Conservation (phyloP, 2,113 vertebrate species). For the Aleadryas rufinucha region DNA sequence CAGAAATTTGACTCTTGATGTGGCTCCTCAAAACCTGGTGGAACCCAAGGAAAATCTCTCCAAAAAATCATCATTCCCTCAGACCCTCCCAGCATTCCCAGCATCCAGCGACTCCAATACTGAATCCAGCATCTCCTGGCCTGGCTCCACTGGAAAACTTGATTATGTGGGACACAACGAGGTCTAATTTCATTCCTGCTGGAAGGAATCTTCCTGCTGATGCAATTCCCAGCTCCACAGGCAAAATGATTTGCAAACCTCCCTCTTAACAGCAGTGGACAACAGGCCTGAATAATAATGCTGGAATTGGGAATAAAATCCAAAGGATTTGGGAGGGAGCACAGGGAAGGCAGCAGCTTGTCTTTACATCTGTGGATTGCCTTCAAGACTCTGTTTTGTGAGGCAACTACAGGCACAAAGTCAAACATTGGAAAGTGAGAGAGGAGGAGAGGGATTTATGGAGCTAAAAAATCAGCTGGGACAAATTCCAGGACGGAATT, state of each 20-base stretch:
- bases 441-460: neutral
- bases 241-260: neutral
- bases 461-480: neutral
- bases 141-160: neutral
- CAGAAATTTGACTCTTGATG: neutral
- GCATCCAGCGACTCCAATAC: neutral
- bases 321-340: neutral
- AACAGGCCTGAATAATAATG: rapidly evolving
- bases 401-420: neutral
- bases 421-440: neutral
- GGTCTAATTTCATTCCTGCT: neutral
- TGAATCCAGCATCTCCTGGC: neutral
- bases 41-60: neutral
- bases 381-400: neutral
- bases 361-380: neutral
- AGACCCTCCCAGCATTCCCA: neutral
- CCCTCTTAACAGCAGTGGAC: neutral
- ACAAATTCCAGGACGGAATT: neutral
- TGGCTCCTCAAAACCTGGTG: neutral
- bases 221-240: neutral
- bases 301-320: neutral
- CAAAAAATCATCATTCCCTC: neutral
- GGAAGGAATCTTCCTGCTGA: neutral
- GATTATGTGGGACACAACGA: neutral
- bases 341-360: neutral